phyloP scores from a whole-genome alignment of 2,797 vertebrate species.

The Phaenicophaeus curvirostris region DNA sequence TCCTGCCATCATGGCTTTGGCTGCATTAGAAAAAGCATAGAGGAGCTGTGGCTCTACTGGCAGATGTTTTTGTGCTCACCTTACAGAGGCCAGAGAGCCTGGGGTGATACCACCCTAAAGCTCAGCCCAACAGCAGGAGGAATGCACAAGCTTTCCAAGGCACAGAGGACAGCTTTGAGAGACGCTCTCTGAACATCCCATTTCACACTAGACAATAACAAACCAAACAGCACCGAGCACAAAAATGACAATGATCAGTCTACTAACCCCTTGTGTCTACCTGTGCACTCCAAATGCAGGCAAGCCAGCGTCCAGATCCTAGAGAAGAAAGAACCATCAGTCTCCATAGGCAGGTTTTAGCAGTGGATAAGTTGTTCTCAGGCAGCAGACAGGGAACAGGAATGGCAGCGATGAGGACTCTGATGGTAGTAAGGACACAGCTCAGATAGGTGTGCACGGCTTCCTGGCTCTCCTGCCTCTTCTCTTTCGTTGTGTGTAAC shows the following conservation, averaged over 20 bases:
- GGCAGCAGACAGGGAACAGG: background rate
- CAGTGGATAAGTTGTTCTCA: background rate
- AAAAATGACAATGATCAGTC: background rate
- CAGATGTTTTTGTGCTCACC: accelerated
- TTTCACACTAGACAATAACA: background rate
- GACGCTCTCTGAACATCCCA: background rate
- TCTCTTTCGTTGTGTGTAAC: background rate
- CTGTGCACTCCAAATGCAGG: background rate
- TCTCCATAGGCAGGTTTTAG: background rate
- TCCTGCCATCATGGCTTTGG: background rate
- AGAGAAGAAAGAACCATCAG: background rate
- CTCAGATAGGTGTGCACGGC: background rate
- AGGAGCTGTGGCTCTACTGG: background rate
- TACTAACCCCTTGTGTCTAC: background rate
- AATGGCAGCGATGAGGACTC: background rate
- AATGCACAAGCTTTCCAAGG: background rate
- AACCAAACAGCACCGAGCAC: accelerated
- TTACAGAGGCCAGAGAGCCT: background rate
- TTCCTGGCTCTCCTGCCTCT: background rate
- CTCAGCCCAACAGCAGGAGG: background rate
- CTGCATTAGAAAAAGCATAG: background rate
- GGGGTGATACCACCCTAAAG: background rate
- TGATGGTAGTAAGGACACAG: background rate
- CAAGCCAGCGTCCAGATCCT: background rate
- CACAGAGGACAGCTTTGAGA: background rate